Conservation (phyloP, 1,140 invertebrate species). For the Anthonomus grandis region DNA sequence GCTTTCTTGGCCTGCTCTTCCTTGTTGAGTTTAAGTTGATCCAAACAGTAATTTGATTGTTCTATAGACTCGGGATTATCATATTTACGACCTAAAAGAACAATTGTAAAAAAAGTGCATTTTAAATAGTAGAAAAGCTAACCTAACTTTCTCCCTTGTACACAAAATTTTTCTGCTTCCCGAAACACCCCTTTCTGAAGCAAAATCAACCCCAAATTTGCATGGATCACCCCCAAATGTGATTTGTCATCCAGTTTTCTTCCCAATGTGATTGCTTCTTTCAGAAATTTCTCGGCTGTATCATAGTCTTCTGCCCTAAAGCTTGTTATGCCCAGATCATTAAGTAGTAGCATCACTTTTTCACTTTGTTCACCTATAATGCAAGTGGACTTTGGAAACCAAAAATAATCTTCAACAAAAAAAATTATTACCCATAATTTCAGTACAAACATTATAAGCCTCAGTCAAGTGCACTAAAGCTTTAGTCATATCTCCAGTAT, state of each 20-base stretch:
- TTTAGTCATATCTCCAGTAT: slow-evolving; percentile 59
- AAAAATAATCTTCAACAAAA: neutral
- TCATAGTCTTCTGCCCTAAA: slow-evolving; percentile 63
- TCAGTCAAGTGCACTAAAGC: slow-evolving; percentile 66
- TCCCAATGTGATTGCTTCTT: slow-evolving; percentile 67
- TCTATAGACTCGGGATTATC: slow-evolving; percentile 56
- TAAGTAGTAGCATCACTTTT: slow-evolving; percentile 75
- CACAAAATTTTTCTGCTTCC: slow-evolving; percentile 70
- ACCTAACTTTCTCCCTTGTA: slow-evolving; percentile 66
- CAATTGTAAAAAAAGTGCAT: too few relatives aligned
- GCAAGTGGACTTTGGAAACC: neutral
- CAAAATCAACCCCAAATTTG: slow-evolving; percentile 80
- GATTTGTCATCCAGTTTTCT: slow-evolving; percentile 59
- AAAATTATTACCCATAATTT: slow-evolving; percentile 57
- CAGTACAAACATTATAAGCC: slow-evolving; percentile 65
- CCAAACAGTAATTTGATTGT: slow-evolving; percentile 64
- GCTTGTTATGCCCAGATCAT: slow-evolving; percentile 78
- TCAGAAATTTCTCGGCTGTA: slow-evolving; percentile 67
- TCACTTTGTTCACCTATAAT: slow-evolving; percentile 54
- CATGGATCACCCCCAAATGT: slow-evolving; percentile 70
- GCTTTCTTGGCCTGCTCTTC: slow-evolving; percentile 15
- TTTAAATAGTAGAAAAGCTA: slow-evolving; percentile 1
- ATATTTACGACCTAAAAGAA: slow-evolving; percentile 52
- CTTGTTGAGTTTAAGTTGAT: slow-evolving; percentile 56
- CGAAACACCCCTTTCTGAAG: slow-evolving; percentile 66